Evolutionary conservation across 2,888 invertebrate species (phyloP), one percentile per base, ranked within the genome.

Genomic region (Tetanocera ferruginea): DNA sequence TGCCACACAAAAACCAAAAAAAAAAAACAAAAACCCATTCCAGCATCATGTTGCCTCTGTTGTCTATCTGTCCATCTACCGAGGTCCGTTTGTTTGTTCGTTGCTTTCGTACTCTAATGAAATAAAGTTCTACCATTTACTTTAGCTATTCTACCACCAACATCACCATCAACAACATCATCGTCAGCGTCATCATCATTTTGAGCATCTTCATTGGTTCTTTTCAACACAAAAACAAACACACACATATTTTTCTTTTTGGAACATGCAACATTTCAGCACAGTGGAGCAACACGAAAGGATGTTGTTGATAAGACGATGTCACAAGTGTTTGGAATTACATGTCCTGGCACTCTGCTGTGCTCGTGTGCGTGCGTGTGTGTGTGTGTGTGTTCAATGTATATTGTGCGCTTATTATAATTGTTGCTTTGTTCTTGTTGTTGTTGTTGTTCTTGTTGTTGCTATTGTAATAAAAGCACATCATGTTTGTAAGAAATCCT

Each of bases 251-350:
- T 25, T 52, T 31, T 1, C 31, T 49, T 52, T 51, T 25, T 17
- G 49, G 28, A 60, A 37, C 72, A 60, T 37, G 60, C 72, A 72
- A 72, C 72, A 72, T 60, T 57, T 57, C 72, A 60, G 14, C 72
- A 72, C 23, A 14, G 72, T 49, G 69, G 8, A 23, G 31, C 52
- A 19, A 31, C 66, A 52, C 55, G 55, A 31, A 66, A 74, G 66
- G 72, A 62, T 78, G 75, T 34, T 73, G 77, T 73, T 78, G 75
- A 75, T 74, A 78, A 78, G 78, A 74, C 49, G 78, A 52, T 86
- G 87, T 82, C 88, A 86, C 88, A 88, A 88, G 88, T 88, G 88
- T 85, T 87, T 86, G 84, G 83, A 88, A 88, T 88, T 88, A 87
- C 86, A 87, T 83, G 82, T 82, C 81, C 82, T 67, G 75, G 17